A percentile compares a stretch with the other conserved stretches of the same genome.
phyloP scores from a whole-genome alignment of 2,797 vertebrate species.

The Amblyopsis hoosieri region DNA sequence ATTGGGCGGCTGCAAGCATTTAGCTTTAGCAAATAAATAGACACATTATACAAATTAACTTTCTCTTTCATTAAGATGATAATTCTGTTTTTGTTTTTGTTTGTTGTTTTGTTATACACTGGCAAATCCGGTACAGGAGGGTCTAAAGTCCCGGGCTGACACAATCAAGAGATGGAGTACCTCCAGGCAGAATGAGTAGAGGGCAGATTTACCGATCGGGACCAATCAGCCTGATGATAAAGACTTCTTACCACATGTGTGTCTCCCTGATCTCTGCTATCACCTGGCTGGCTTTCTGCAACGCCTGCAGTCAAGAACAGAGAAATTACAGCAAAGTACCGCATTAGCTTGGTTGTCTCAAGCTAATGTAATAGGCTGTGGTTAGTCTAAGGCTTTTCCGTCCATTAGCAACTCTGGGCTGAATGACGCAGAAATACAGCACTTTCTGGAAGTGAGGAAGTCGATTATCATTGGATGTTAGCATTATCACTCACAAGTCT shows the following conservation, averaged over 20 bases:
- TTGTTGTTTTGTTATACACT: too few species aligned
- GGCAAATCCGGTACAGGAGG: constrained; percentile 12
- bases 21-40: constrained; percentile 29
- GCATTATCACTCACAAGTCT: too few species aligned
- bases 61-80: constrained; percentile 21
- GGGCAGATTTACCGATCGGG: constrained; percentile 23
- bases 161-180: constrained; percentile 21
- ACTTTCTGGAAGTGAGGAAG: too few species aligned
- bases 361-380: too few species aligned
- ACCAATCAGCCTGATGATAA: too few species aligned
- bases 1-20: constrained; percentile 11
- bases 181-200: constrained; percentile 20
- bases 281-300: constrained; percentile 97
- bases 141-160: constrained; percentile 42
- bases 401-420: too few species aligned
- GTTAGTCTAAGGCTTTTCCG: too few species aligned
- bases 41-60: constrained; percentile 1
- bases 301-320: constrained; percentile 74
- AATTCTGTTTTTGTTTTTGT: background rate
- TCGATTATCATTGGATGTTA: too few species aligned
- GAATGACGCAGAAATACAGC: too few species aligned
- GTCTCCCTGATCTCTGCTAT: constrained; percentile 98
- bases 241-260: constrained; percentile 91
- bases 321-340: background rate
- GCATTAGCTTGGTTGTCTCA: background rate